Base-by-base conservation (phyloP, 2,113 vertebrate species). In the Planiliza haematocheilus region DNA sequence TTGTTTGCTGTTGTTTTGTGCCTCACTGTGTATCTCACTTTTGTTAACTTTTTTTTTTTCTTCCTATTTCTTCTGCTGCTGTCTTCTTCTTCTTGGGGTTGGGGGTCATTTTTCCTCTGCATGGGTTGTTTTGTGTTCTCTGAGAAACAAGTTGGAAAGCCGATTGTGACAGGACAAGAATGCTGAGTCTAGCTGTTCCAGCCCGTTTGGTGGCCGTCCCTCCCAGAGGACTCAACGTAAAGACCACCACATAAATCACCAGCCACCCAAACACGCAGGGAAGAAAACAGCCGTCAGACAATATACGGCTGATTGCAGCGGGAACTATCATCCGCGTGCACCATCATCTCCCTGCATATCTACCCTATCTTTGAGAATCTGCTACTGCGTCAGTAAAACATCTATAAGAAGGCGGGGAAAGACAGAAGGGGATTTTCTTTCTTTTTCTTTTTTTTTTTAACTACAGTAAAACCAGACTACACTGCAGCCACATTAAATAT, bases 191-290 rank as follows among this genome's bases (percentile, higher is more conserved):
- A 53, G 72, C 75, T 81, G 57, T 86, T 86, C 51, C 74, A 76
- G 77, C 58, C 71, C 70, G 76, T 76, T 79, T 43, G n/a, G 50
- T 77, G 69, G 58, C 66, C 13, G 51, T 75, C 55, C 36, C 61
- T 88, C 76, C 82, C 79, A 1, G 4, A 77, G 89, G 81, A 87
- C 77, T 46, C 8, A 59, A 82, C 42, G 68, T 61, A 73, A 79
- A 75, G 82, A 88, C 61, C 77, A 75, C 55, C 71, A 76, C 74
- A 91, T 91, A 86, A 90, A 93, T 90, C 81, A 88, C 52, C 70
- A 77, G 39, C 74, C 82, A 78, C 77, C 79, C 65, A 88, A 89
- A 86, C 81, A 88, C 64, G 41, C 64, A 34, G 61, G 41, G 59
- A 70, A 59, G 74, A 82, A 85, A 85, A 83, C 76, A 86, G 60